Evolutionary conservation across 1,140 invertebrate genomes (phyloP).

Genomic region (Neuroterus valhalla): DNA sequence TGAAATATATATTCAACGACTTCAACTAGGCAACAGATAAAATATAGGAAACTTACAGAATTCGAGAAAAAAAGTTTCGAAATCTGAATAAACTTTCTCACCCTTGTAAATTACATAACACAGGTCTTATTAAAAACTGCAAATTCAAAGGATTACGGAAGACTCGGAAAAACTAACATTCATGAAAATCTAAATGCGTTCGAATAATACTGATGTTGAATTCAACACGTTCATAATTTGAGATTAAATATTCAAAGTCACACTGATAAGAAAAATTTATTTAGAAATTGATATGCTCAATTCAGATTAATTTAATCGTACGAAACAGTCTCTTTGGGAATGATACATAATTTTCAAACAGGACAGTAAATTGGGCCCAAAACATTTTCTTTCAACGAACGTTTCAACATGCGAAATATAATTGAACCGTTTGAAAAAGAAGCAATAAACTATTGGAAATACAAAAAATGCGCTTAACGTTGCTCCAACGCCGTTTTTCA

Average conservation of each 20-base stretch:
- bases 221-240: background rate
- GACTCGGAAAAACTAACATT: constrained; percentile 26
- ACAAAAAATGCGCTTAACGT: too few relatives aligned
- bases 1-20: background rate
- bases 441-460: too few relatives aligned
- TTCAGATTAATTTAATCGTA: too few relatives aligned
- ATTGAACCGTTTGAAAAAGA: too few relatives aligned
- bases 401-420: too few relatives aligned
- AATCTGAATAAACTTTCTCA: constrained; percentile 10
- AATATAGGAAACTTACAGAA: constrained; percentile 26
- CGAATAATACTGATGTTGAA: constrained; percentile 6
- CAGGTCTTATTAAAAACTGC: background rate
- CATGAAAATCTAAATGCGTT: constrained; percentile 4
- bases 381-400: too few relatives aligned
- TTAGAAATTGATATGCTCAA: background rate
- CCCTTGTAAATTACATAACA: background rate
- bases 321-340: too few relatives aligned
- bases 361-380: too few relatives aligned
- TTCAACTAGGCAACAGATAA: constrained; percentile 23
- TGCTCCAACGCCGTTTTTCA: too few relatives aligned
- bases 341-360: too few relatives aligned
- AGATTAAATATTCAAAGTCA: too few relatives aligned
- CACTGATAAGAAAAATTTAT: constrained; percentile 2
- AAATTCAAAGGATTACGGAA: constrained; percentile 36
- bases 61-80: background rate